These are phyloP conservation scores for Salvelinus alpinus DNA, from an alignment of 2,113 vertebrate species.

Conservation along the genomic window DNA sequence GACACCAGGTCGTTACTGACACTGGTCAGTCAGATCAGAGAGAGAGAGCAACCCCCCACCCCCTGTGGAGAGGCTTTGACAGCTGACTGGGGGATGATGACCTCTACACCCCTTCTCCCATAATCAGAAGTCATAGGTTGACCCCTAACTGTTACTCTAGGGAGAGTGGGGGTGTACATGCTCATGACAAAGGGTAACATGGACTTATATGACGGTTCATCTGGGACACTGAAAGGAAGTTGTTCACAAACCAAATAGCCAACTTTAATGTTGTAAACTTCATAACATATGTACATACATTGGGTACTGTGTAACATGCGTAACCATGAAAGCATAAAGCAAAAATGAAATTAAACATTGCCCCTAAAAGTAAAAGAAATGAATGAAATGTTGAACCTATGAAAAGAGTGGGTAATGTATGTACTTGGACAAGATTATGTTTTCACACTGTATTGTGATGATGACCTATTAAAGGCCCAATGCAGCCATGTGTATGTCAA, in stretches of 20 bases:
- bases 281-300: no score
- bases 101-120: constrained; percentile 45
- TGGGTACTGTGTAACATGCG: neutral
- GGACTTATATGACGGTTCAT: neutral
- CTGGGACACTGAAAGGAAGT: neutral
- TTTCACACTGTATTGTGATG: no score
- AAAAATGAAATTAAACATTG: no score
- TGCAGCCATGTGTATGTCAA: no score
- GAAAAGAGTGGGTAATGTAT: no score
- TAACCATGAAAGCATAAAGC: neutral
- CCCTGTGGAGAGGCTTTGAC: constrained; percentile 51
- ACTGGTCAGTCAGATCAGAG: constrained; percentile 63
- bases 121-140: constrained; percentile 69
- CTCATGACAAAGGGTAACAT: no score
- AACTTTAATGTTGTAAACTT: neutral
- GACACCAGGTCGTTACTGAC: constrained; percentile 65
- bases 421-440: no score
- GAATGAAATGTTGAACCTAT: no score
- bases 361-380: no score
- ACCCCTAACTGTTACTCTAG: constrained; percentile 46
- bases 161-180: constrained; percentile 12
- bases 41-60: constrained; percentile 6
- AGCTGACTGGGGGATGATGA: constrained; percentile 66
- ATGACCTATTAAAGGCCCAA: no score
- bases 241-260: neutral